phyloP scores from a whole-genome alignment of 2,888 invertebrate genomes.

The Dryocosmus kuriphilus region DNA sequence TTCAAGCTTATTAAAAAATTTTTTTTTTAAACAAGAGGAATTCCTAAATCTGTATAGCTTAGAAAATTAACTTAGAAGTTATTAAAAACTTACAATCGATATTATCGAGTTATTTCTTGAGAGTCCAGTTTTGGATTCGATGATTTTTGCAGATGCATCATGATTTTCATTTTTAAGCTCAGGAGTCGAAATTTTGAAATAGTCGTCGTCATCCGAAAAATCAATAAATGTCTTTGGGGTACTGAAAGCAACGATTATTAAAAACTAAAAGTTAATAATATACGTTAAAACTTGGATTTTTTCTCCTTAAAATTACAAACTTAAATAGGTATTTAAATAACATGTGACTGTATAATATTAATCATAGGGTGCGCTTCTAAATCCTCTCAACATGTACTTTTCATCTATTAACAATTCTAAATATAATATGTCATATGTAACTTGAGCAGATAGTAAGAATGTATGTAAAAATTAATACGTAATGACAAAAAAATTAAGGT shows the following conservation, averaged over 20 bases:
- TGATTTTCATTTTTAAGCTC: not conserved
- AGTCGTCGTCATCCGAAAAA: slow-evolving; percentile 8
- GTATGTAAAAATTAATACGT: too few relatives aligned
- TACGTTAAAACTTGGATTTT: not conserved
- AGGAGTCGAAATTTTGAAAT: slow-evolving; percentile 37
- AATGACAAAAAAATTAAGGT: too few relatives aligned
- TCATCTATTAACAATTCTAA: not conserved
- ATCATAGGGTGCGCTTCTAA: too few relatives aligned
- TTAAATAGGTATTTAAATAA: too few relatives aligned
- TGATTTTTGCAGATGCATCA: slow-evolving; percentile 27
- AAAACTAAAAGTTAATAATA: not conserved
- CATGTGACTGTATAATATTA: too few relatives aligned
- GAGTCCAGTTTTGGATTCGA: not conserved
- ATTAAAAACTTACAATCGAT: slow-evolving; percentile 54
- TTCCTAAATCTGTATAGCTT: too few relatives aligned
- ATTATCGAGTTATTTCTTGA: slow-evolving; percentile 52
- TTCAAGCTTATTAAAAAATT: too few relatives aligned
- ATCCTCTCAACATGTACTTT: too few relatives aligned
- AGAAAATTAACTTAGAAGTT: too few relatives aligned
- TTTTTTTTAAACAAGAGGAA: too few relatives aligned
- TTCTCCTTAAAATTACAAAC: not conserved
- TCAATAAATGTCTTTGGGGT: slow-evolving; percentile 23
- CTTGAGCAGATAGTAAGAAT: too few relatives aligned
- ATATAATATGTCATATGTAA: too few relatives aligned
- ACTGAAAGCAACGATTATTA: not conserved